Conservation (phyloP, 2,888 invertebrate species). For the Agrotis ipsilon region DNA sequence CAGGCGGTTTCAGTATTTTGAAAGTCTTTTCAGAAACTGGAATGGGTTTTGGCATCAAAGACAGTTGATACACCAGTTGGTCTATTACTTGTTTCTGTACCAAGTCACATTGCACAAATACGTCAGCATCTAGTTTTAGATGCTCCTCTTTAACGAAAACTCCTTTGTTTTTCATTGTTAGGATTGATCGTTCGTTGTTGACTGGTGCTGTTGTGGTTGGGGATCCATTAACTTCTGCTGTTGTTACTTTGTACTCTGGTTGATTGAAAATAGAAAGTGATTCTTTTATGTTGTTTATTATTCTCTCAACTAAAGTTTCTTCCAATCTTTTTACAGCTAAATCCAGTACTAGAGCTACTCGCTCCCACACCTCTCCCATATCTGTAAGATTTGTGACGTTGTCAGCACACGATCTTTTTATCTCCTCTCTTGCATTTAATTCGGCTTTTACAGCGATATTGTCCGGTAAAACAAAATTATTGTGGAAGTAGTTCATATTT, state of each 20-base stretch:
- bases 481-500: conserved; percentile 60
- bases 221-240: conserved; percentile 23
- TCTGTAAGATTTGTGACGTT: conserved; percentile 65
- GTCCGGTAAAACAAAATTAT: conserved; percentile 72
- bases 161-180: conserved; percentile 54
- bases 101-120: conserved; percentile 78
- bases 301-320: conserved; percentile 76
- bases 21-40: conserved; percentile 45
- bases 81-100: conserved; percentile 78
- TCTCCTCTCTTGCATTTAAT: conserved; percentile 66
- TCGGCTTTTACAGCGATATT: conserved; percentile 72
- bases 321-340: conserved; percentile 77
- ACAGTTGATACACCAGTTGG: conserved; percentile 73
- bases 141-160: conserved; percentile 38
- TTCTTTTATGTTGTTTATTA: conserved; percentile 76
- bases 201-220: conserved; percentile 9
- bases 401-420: conserved; percentile 66
- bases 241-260: conserved; percentile 34
- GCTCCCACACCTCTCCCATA: conserved; percentile 78
- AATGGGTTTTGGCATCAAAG: conserved; percentile 52
- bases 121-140: conserved; percentile 53
- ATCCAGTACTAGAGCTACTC: conserved; percentile 75
- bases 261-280: conserved; percentile 53
- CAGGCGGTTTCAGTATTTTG: conserved; percentile 63
- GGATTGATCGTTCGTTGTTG: conserved; percentile 32